phyloP scores from a whole-genome alignment of 2,113 vertebrate genomes.

The Hydrolagus affinis region DNA sequence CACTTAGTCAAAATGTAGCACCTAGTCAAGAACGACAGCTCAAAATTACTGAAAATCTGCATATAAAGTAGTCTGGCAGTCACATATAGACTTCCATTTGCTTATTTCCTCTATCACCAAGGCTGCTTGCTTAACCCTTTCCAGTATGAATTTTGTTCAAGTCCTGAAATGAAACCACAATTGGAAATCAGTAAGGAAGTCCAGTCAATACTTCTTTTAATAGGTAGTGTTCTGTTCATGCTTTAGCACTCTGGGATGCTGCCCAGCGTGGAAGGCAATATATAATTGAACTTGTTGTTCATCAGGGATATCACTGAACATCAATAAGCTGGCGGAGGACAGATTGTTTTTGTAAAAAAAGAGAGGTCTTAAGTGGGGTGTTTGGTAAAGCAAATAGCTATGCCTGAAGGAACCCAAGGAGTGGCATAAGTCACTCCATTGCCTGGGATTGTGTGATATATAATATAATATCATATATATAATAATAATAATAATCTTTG shows the following conservation, averaged over 20 bases:
- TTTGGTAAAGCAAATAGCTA: no score
- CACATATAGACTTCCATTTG: neutral
- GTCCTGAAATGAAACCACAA: neutral
- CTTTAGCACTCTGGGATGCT: no score
- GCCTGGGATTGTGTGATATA: no score
- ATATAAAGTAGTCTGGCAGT: neutral
- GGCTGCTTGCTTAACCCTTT: neutral
- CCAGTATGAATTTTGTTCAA: neutral
- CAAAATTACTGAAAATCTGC: neutral
- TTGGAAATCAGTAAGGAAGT: no score
- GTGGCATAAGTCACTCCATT: no score
- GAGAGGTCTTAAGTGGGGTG: neutral
- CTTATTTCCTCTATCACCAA: neutral
- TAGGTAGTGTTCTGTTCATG: no score
- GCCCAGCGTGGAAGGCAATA: no score
- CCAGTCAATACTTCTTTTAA: no score
- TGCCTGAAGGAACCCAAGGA: no score
- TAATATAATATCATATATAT: no score
- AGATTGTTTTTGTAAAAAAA: neutral
- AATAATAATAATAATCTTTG: no score
- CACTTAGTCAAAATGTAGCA: conserved; percentile 15
- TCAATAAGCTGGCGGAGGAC: neutral
- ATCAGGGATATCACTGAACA: neutral
- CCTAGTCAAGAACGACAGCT: neutral
- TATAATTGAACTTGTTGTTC: no score